Evolutionary conservation across 2,797 vertebrate species (phyloP).

Genomic region (Enteromius anoplus): DNA sequence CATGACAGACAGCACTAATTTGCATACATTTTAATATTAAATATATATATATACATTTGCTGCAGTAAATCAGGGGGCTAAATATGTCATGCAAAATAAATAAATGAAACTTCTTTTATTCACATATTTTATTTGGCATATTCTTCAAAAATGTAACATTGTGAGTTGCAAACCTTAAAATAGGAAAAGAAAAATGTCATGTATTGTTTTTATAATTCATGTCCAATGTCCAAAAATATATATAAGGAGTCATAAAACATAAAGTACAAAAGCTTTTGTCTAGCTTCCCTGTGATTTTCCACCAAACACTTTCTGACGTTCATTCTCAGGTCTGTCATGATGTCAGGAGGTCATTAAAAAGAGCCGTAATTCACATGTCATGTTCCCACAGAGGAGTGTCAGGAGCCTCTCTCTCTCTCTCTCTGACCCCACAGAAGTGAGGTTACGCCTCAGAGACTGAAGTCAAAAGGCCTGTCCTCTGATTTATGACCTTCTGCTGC

Average conservation of each 20-base stretch:
- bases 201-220: no score
- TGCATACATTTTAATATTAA: no score
- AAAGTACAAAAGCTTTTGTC: constrained; percentile 19
- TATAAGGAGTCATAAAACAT: not conserved
- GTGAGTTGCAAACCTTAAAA: not conserved
- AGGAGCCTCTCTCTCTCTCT: constrained; percentile 51
- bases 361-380: constrained; percentile 63
- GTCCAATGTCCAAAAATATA: not conserved
- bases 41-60: no score
- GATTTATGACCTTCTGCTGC: constrained; percentile 76
- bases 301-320: constrained; percentile 47
- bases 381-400: constrained; percentile 66
- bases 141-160: not conserved
- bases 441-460: constrained; percentile 73
- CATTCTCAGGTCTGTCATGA: constrained; percentile 59
- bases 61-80: no score
- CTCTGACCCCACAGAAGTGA: constrained; percentile 63
- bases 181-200: not conserved
- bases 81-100: not conserved
- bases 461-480: constrained; percentile 73
- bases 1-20: no score
- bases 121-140: not conserved
- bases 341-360: constrained; percentile 67
- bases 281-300: constrained; percentile 63
- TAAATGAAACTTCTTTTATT: no score